phyloP scores from a whole-genome alignment of 2,113 vertebrate species.

The Globicephala melas region DNA sequence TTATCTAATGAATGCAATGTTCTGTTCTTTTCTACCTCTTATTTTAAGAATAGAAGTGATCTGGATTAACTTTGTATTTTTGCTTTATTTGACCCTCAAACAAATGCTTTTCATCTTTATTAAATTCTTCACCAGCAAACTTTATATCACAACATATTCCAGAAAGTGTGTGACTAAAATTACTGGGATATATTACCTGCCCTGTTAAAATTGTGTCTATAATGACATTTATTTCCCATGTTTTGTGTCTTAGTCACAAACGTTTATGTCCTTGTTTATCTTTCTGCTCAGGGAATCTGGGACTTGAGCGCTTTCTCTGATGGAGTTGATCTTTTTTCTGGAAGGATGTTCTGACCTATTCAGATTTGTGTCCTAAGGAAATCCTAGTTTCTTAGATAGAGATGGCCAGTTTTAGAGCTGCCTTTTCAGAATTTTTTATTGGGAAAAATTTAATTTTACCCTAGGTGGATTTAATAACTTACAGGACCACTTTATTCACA shows the following conservation, averaged over 20 bases:
- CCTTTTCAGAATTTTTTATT: neutral
- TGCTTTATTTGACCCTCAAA: neutral
- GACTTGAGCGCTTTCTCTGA: neutral
- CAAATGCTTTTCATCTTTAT: conserved; percentile 28
- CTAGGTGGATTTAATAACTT: neutral
- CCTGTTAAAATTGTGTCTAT: neutral
- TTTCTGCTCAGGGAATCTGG: neutral
- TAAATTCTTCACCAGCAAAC: neutral
- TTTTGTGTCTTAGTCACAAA: neutral
- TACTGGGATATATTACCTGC: neutral
- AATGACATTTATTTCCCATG: neutral
- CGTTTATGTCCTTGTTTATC: neutral
- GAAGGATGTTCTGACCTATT: neutral
- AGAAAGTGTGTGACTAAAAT: neutral
- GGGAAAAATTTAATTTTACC: neutral
- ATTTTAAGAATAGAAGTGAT: neutral
- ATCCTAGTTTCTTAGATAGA: neutral
- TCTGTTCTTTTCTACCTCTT: neutral
- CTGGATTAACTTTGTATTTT: conserved; percentile 17
- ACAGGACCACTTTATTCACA: neutral
- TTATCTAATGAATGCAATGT: neutral
- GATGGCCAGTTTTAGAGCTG: neutral
- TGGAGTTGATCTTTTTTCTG: neutral
- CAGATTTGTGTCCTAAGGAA: neutral
- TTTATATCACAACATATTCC: neutral